Evolutionary conservation across 2,797 vertebrate genomes (phyloP).

Genomic region (Rhinella marina): DNA sequence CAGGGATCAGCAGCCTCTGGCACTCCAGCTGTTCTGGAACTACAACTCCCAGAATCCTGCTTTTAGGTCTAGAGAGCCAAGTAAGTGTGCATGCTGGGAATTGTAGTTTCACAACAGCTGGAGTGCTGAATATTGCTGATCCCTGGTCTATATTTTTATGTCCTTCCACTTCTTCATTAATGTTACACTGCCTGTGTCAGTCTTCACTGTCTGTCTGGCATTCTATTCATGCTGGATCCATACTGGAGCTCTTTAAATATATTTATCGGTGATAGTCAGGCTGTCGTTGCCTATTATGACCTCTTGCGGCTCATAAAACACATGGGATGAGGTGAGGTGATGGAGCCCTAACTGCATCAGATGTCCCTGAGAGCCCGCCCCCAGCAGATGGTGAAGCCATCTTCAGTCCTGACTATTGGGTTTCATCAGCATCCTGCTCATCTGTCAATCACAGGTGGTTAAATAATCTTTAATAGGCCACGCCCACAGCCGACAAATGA

Average conservation of each 20-base stretch:
- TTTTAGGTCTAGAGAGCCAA: no score
- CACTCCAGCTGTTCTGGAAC: no score
- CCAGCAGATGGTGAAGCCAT: conserved; percentile 25
- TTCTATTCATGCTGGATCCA: no score
- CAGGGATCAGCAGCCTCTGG: no score
- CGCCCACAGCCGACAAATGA: background rate
- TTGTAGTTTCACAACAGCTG: no score
- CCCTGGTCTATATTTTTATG: no score
- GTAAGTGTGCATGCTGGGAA: no score
- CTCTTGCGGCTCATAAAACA: background rate
- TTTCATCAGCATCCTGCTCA: conserved; percentile 19
- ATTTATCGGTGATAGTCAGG: background rate
- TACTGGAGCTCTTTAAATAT: background rate
- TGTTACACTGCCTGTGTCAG: no score
- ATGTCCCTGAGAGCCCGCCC: background rate
- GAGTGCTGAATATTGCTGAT: no score
- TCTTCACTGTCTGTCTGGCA: no score
- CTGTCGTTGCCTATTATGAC: background rate
- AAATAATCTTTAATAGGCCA: background rate
- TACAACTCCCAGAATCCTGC: no score
- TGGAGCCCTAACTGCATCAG: background rate
- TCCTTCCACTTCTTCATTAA: no score
- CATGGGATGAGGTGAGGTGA: background rate
- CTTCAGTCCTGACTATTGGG: conserved; percentile 10
- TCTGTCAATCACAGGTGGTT: conserved; percentile 31